Base-by-base conservation (phyloP, 2,797 vertebrate genomes). In the Notolepis coatsorum region DNA sequence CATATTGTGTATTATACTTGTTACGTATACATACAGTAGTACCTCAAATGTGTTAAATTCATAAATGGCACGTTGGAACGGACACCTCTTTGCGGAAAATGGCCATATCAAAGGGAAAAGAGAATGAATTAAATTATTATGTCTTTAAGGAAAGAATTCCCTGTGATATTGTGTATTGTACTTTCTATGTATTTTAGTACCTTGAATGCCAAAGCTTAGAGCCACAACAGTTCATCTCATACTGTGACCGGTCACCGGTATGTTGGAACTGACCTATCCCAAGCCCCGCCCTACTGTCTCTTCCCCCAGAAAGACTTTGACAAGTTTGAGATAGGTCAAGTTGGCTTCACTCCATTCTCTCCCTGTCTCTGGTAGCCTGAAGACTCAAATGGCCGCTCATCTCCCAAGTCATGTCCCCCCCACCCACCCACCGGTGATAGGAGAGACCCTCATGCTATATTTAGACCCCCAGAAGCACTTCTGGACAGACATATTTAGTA, bases 341-440 rank as follows among this genome's bases (percentile, higher is more conserved):
- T 15, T 50, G 17, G 42, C 45, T 20, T 25, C 12, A 4, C 3
- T 38, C 24, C 3, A 46, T 63, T 58, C 52, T 48, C 42, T 49
- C 48, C 21, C 53, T 81, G 49, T 61, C 38, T 62, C 75, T 68
- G 71, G 68, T 73, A 77, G 67, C 80, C 77, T 75, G 68, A 80
- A 52, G 70, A 82, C 81, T 53, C 65, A 79, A 81, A 81, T 68
- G 76, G 61, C 72, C 65, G 48, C 82, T 84, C 80, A 75, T 86
- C 84, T 87, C 70, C n/a, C 77, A 81, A 86, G 76, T 83, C 80
- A 68, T 80, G 68, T 55, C 82, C 77, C 43, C n/a, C n/a, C n/a
- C n/a, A n/a, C n/a, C n/a, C n/a, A n/a, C n/a, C n/a, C n/a, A n/a
- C 15, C 64, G 61, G 58, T 84, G 89, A 91, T 91, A 91, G 88